Percentiles rank a stretch among this genome's conserved stretches.
These are phyloP conservation scores for Polymixis flavicincta DNA, from an alignment of 2,888 invertebrate genomes.

Conservation along the genomic window DNA sequence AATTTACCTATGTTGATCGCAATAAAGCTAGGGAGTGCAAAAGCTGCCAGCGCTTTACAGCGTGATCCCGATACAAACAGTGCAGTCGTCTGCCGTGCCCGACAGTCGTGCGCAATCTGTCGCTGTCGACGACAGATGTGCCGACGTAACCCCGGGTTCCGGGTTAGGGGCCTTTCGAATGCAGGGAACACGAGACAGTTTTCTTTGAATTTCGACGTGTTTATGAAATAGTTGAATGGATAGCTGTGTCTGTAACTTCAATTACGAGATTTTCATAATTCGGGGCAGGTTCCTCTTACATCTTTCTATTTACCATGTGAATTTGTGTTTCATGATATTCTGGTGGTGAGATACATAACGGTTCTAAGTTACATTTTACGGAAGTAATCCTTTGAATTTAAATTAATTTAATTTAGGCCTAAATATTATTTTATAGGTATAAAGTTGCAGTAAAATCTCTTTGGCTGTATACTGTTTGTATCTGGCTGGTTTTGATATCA, in stretches of 20 bases:
- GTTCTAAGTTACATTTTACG: background rate
- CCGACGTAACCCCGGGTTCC: constrained; percentile 40
- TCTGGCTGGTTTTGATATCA: too few species aligned
- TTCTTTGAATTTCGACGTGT: constrained; percentile 2
- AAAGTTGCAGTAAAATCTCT: too few species aligned
- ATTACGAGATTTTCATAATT: constrained; percentile 19
- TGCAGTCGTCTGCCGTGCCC: constrained; percentile 33
- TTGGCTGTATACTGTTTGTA: too few species aligned
- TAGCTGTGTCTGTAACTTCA: background rate
- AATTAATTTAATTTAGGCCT: too few species aligned
- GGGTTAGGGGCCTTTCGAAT: constrained; percentile 11
- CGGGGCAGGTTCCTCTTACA: background rate
- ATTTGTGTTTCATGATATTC: background rate
- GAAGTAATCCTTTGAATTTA: background rate
- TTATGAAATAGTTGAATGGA: constrained; percentile 31
- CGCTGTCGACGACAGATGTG: constrained; percentile 63
- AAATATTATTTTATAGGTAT: too few species aligned
- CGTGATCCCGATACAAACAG: constrained; percentile 37
- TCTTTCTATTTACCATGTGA: background rate
- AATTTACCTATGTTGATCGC: constrained; percentile 25
- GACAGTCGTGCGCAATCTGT: constrained; percentile 64
- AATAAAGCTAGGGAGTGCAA: constrained; percentile 33
- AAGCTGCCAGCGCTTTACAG: constrained; percentile 28
- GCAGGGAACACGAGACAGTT: constrained; percentile 47
- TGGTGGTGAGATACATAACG: too few species aligned